A percentile compares a stretch with the other conserved stretches of the same genome.
Evolutionary conservation across 2,797 vertebrate genomes (phyloP).

Genomic region (Botia kubotai): DNA sequence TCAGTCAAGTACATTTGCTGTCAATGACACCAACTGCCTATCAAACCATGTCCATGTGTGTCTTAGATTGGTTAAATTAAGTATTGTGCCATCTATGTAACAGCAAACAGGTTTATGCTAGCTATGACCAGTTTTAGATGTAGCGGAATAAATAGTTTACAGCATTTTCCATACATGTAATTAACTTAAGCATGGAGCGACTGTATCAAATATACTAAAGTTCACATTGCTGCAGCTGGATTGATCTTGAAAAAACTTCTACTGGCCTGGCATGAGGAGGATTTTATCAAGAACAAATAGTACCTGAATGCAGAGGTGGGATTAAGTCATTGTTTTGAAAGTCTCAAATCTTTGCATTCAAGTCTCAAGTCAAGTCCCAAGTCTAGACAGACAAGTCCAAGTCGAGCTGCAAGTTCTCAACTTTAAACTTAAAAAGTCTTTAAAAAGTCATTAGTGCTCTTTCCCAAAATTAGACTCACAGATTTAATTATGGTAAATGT

Average conservation of each 20-base stretch:
- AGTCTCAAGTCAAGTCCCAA: no score
- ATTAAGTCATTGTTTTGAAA: no score
- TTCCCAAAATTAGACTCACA: no score
- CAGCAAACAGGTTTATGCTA: neutral
- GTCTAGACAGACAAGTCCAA: no score
- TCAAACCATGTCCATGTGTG: neutral
- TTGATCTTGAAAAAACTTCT: neutral
- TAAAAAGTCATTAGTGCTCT: no score
- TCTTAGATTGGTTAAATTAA: neutral
- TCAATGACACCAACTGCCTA: neutral
- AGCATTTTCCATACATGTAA: constrained; percentile 9
- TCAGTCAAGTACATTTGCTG: neutral
- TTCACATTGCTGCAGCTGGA: neutral
- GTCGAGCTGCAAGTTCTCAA: no score
- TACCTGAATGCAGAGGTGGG: neutral
- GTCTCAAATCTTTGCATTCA: no score
- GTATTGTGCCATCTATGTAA: neutral
- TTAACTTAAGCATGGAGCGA: neutral
- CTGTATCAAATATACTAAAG: neutral
- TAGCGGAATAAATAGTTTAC: constrained; percentile 21
- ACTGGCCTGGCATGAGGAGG: neutral
- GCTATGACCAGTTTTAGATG: constrained; percentile 3
- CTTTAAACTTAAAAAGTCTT: no score
- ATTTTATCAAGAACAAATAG: constrained; percentile 3
- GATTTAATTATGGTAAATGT: no score